Evolutionary conservation across 2,888 invertebrate genomes (phyloP), one percentile per base, ranked within the genome.

Genomic region (Hydrotaea cyrtoneurina): DNA sequence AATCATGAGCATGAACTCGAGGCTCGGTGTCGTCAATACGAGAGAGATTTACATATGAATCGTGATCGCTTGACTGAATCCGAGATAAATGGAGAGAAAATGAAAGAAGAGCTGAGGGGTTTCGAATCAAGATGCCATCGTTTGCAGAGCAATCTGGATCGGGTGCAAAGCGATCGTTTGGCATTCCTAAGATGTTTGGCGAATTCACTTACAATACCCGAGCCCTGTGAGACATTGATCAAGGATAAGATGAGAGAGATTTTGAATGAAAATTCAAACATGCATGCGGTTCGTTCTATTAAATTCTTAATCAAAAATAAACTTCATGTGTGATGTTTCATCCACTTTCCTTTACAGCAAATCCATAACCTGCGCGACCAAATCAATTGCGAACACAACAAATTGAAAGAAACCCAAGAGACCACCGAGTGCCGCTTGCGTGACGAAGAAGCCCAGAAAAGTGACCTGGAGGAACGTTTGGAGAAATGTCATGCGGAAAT

Each of bases 401-500:
- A 97, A 90, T 92, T 92, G 1, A 91, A 92, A 77, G 92, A 92
- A 55, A 88, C 88, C 0, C 90, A 91, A 95, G 87, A 95, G 94
- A 89, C 94, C 94, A 85, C 95, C 95, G 88, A 94, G 94, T 88
- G 96, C 94, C 89, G 92, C 94, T 86, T 95, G 94, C 90, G 96
- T 94, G 87, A 95, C 94, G 91, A 95, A 73, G 93, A 93, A 82
- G 89, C 90, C 0, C 97, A 97, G 89, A 95, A 96, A 86, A 94
- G 94, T 71, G 94, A 95, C 87, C 92, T 97, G 26, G 96, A 96
- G 87, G 94, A 95, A 71, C 95, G 96, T 83, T 93, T 98, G 78
- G 95, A 96, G 89, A 96, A 96, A 89, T 93, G 95, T 17, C 97
- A 97, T 88, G 94, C 95, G 0, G 98, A 98, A 90, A 93, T 97